phyloP scores from a whole-genome alignment of 2,113 vertebrate genomes.

The Tinamus guttatus region DNA sequence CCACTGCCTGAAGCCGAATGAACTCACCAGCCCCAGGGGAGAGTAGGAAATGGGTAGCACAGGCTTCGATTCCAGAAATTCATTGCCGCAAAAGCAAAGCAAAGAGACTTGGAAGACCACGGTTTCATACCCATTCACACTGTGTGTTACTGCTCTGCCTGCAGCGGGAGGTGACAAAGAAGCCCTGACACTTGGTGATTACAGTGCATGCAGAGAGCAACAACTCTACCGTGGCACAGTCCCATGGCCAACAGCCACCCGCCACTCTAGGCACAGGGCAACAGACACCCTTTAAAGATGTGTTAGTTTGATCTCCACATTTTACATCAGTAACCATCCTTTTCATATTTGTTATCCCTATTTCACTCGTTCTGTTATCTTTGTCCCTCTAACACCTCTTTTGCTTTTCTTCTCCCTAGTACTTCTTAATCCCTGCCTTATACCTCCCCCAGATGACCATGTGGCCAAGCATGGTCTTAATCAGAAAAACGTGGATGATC shows the following conservation, averaged over 20 bases:
- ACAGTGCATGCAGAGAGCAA: neutral
- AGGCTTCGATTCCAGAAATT: neutral
- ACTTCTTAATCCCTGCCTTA: neutral
- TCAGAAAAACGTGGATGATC: neutral
- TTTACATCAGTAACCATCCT: neutral
- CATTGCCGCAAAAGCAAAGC: neutral
- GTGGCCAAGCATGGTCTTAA: neutral
- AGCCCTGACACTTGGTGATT: neutral
- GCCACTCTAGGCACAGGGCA: neutral
- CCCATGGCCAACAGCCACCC: neutral
- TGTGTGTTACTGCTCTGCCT: constrained; percentile 17
- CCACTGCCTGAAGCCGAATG: neutral
- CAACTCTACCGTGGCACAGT: neutral
- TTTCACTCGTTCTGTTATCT: neutral
- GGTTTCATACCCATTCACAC: constrained; percentile 4
- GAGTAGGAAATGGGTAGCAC: neutral
- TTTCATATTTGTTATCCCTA: neutral
- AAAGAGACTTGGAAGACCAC: neutral
- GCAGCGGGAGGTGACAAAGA: neutral
- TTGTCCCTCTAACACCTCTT: neutral
- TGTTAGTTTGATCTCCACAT: neutral
- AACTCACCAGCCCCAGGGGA: neutral
- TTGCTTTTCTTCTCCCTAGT: neutral
- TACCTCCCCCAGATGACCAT: neutral
- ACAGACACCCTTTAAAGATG: neutral